phyloP scores from a whole-genome alignment of 2,113 vertebrate species.

The Microcebus murinus region DNA sequence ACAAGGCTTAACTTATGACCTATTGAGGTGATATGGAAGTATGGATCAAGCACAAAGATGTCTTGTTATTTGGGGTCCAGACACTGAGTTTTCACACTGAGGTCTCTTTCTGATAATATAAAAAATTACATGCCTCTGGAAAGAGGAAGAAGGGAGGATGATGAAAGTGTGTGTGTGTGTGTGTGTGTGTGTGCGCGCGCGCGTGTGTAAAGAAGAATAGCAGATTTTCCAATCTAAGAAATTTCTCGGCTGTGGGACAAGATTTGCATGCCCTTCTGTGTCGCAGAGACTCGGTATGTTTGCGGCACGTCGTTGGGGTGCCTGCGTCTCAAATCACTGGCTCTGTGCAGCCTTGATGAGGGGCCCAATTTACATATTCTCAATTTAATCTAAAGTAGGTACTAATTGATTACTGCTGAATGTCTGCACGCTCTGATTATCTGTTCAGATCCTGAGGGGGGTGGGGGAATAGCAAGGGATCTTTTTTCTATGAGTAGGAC shows the following conservation, averaged over 20 bases:
- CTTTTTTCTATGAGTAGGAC: constrained; percentile 69
- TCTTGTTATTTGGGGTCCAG: neutral
- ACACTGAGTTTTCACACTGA: constrained; percentile 11
- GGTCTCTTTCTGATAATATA: neutral
- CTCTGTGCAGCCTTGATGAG: constrained; percentile 88
- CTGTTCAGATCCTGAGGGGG: constrained; percentile 86
- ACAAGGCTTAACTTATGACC: neutral
- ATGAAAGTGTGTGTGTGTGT: neutral
- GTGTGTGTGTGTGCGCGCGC: neutral
- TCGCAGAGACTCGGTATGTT: constrained; percentile 84
- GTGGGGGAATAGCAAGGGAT: constrained; percentile 70
- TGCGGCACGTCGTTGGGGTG: constrained; percentile 78
- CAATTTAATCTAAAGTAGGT: constrained; percentile 92
- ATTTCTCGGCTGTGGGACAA: constrained; percentile 66
- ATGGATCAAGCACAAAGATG: neutral
- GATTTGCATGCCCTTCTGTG: constrained; percentile 81
- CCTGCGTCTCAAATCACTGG: constrained; percentile 85
- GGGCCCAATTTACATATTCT: constrained; percentile 89
- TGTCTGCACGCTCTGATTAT: constrained; percentile 90
- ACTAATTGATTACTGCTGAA: constrained; percentile 92
- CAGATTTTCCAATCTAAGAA: constrained; percentile 55
- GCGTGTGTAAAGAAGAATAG: neutral
- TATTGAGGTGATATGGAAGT: neutral
- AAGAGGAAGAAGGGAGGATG: constrained; percentile 13
- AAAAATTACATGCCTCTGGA: neutral